Evolutionary conservation across 2,113 vertebrate genomes (phyloP).

Genomic region (Prunella himalayana): DNA sequence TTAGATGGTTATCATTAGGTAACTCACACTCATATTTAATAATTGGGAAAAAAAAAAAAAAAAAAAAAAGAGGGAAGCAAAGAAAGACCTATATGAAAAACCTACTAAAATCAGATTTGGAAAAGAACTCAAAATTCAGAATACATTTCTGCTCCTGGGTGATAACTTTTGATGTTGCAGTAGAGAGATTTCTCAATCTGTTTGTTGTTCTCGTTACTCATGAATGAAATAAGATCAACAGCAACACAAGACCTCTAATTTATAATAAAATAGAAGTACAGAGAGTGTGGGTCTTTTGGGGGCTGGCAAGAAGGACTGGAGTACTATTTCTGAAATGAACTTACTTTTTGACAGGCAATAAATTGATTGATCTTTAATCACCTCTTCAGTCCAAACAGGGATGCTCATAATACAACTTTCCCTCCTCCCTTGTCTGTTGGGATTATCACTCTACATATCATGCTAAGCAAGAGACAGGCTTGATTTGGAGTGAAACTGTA

Average conservation of each 20-base stretch:
- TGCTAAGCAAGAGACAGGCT: background rate
- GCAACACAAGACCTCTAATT: background rate
- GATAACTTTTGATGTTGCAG: background rate
- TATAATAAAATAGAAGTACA: background rate
- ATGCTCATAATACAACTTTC: background rate
- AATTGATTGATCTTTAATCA: background rate
- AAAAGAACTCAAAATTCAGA: background rate
- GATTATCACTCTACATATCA: background rate
- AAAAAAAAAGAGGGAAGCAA: background rate
- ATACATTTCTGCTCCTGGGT: background rate
- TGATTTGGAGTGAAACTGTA: background rate
- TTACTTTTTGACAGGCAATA: background rate
- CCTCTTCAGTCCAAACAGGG: background rate
- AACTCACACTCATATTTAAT: background rate
- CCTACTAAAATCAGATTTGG: background rate
- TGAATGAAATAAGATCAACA: background rate
- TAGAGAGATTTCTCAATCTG: background rate
- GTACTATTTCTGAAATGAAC: background rate
- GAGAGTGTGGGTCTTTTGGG: background rate
- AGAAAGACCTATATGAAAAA: background rate
- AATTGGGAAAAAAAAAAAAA: background rate
- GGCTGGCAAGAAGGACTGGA: background rate
- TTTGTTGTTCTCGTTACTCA: background rate
- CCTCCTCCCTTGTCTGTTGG: background rate
- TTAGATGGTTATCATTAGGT: background rate